A percentile compares a stretch with the other conserved stretches of the same genome.
Conservation (phyloP, 1,140 invertebrate species). For the Lordiphosa mommai region DNA sequence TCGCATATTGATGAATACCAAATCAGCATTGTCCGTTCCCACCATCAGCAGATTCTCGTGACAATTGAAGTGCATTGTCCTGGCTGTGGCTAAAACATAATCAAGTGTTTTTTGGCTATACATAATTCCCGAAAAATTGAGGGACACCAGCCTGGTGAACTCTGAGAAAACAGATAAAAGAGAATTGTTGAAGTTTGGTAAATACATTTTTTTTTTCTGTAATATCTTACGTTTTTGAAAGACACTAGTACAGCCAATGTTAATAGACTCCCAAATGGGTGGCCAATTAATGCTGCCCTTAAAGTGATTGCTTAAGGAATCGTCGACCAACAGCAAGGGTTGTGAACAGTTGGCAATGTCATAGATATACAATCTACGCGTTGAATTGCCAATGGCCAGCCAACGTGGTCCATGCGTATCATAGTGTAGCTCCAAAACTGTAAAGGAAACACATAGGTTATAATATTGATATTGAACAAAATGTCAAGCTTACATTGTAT, state of each 20-base stretch:
- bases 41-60: constrained; percentile 21
- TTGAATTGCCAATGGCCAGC: constrained; percentile 36
- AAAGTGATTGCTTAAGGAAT: constrained; percentile 32
- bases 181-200: background rate
- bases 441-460: background rate
- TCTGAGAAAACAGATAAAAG: constrained; percentile 5
- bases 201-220: background rate
- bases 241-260: constrained; percentile 25
- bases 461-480: background rate
- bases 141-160: constrained; percentile 22
- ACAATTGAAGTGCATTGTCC: constrained; percentile 44
- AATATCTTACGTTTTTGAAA: constrained; percentile 23
- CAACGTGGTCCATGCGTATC: constrained; percentile 54
- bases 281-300: constrained; percentile 41
- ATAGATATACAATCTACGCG: constrained; percentile 47
- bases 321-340: constrained; percentile 32
- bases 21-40: constrained; percentile 55
- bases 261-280: constrained; percentile 51
- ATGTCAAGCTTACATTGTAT: constrained; percentile 42
- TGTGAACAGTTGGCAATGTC: constrained; percentile 49
- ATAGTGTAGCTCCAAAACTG: constrained; percentile 66
- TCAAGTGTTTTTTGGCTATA: constrained; percentile 40
- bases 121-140: constrained; percentile 39
- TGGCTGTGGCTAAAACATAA: constrained; percentile 14
- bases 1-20: constrained; percentile 32